phyloP scores from a whole-genome alignment of 2,888 invertebrate genomes.

The Brachyopa scutellaris region DNA sequence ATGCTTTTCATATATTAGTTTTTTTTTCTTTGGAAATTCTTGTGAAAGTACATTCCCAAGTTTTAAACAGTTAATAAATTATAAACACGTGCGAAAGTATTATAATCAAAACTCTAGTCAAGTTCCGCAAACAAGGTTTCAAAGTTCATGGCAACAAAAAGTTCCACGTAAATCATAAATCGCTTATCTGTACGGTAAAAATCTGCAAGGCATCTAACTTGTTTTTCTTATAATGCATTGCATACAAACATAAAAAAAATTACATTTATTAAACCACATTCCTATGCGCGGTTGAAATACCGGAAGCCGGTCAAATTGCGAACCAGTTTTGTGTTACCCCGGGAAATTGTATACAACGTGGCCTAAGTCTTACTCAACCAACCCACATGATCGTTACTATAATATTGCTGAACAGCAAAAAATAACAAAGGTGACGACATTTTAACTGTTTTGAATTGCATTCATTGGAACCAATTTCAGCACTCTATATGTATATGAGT shows the following conservation, averaged over 20 bases:
- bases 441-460: conserved; percentile 17
- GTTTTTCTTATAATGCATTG: neutral
- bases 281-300: conserved; percentile 7
- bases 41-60: no score
- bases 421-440: conserved; percentile 25
- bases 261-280: conserved; percentile 27
- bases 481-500: neutral
- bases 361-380: neutral
- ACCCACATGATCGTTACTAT: neutral
- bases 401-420: neutral
- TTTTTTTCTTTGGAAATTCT: no score
- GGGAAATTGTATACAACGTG: neutral
- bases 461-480: conserved; percentile 1
- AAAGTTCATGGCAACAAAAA: conserved; percentile 6
- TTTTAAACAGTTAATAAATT: no score
- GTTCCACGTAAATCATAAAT: neutral
- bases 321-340: conserved; percentile 9
- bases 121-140: no score
- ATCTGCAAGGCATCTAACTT: conserved; percentile 6
- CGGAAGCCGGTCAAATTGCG: conserved; percentile 35
- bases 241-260: conserved; percentile 3
- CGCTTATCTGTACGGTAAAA: neutral
- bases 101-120: no score
- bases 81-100: no score
- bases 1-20: no score